Percentiles rank a stretch among this genome's conserved stretches.
Evolutionary conservation across 2,888 invertebrate genomes (phyloP).

Genomic region (Lepeophtheirus nordmannii): DNA sequence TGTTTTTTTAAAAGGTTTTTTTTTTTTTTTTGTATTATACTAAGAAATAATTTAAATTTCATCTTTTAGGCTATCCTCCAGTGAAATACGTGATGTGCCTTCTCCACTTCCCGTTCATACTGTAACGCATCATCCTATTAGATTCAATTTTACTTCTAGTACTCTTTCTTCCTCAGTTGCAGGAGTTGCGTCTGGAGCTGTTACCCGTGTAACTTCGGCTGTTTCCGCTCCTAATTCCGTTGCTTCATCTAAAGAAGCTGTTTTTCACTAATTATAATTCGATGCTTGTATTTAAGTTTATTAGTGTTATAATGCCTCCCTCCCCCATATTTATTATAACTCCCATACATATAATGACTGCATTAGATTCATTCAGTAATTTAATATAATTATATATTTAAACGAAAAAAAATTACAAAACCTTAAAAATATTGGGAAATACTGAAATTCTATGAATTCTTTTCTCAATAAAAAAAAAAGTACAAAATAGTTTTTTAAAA

Average conservation of each 20-base stretch:
- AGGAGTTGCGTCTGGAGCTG: not conserved
- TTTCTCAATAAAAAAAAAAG: slow-evolving; percentile 5
- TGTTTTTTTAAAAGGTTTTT: too few relatives aligned
- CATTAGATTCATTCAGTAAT: not conserved
- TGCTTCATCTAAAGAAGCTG: slow-evolving; percentile 2
- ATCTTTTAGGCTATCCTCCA: not conserved
- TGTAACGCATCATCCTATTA: slow-evolving; percentile 2
- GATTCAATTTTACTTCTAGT: not conserved
- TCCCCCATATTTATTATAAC: too few relatives aligned
- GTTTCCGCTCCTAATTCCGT: not conserved
- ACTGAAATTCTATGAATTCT: not conserved
- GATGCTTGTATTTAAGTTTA: too few relatives aligned
- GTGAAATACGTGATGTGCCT: not conserved
- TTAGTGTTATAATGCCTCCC: too few relatives aligned
- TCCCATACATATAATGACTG: too few relatives aligned
- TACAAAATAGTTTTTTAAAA: slow-evolving; percentile 1
- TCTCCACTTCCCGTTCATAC: not conserved
- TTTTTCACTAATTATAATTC: not conserved
- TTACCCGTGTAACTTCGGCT: slow-evolving; percentile 1
- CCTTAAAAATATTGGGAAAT: not conserved
- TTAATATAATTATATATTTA: slow-evolving; percentile 2
- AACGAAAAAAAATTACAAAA: not conserved
- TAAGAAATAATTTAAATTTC: not conserved
- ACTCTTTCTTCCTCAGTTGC: not conserved
- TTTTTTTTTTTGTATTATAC: too few relatives aligned